A percentile compares a stretch with the other conserved stretches of the same genome.
Evolutionary conservation across 2,113 vertebrate species (phyloP).

Genomic region (Entelurus aequoreus): DNA sequence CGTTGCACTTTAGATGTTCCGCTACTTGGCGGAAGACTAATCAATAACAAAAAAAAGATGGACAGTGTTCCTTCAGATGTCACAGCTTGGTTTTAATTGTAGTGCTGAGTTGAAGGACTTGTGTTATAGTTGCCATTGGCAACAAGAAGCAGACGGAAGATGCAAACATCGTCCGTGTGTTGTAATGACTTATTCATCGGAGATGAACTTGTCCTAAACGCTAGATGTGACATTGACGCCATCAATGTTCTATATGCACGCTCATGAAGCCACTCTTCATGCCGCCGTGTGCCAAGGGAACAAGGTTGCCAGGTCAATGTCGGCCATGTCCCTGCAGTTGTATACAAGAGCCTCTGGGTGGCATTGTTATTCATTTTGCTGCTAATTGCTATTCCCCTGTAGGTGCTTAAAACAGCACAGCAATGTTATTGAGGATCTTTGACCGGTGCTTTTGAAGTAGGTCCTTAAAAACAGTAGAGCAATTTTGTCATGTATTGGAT

Average conservation of each 20-base stretch:
- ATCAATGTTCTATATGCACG: neutral
- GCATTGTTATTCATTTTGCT: neutral
- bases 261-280: neutral
- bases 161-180: neutral
- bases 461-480: no score
- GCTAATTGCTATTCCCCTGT: neutral
- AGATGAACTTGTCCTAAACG: no score
- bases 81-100: no score
- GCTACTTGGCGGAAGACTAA: no score
- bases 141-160: neutral
- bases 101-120: neutral
- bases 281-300: neutral
- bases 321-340: neutral
- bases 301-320: constrained; percentile 1
- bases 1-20: no score
- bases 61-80: neutral
- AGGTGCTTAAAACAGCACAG: no score
- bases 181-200: no score
- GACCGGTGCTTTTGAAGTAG: no score
- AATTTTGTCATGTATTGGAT: no score
- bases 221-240: no score
- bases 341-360: neutral
- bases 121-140: constrained; percentile 3
- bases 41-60: neutral
- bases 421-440: no score